phyloP scores from a whole-genome alignment of 2,113 vertebrate genomes.

The Lepisosteus oculatus region DNA sequence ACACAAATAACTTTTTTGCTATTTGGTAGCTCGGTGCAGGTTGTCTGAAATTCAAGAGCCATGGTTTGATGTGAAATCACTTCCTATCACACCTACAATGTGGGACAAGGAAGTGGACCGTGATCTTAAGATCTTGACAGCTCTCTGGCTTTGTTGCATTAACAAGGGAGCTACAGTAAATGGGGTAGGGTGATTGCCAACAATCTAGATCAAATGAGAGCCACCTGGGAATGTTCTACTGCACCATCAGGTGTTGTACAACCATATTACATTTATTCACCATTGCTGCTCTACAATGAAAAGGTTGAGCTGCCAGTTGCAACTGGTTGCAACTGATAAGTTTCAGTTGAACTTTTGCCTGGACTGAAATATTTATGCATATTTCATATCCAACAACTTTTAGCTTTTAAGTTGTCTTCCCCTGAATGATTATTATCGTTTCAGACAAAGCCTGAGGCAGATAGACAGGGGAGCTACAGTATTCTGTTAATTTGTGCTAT shows the following conservation, averaged over 20 bases:
- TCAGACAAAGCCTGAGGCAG: slow-evolving; percentile 14
- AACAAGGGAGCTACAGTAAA: slow-evolving; percentile 23
- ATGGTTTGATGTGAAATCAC: slow-evolving; percentile 24
- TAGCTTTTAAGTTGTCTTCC: slow-evolving; percentile 31
- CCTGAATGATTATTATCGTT: slow-evolving; percentile 16
- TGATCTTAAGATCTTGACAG: slow-evolving; percentile 18
- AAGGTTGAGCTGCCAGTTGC: too few species aligned
- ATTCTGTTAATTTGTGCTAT: background rate
- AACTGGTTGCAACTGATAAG: too few species aligned
- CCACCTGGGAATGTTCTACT: background rate
- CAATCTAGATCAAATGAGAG: background rate
- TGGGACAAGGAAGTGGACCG: slow-evolving; percentile 7
- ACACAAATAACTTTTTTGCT: slow-evolving; percentile 12
- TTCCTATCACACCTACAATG: slow-evolving; percentile 1
- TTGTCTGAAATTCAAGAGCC: slow-evolving; percentile 25
- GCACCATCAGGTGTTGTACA: slow-evolving; percentile 10
- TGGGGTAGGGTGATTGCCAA: slow-evolving; percentile 17
- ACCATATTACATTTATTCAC: background rate
- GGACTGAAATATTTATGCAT: slow-evolving; percentile 29
- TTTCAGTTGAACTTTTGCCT: slow-evolving; percentile 21
- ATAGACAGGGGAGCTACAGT: background rate
- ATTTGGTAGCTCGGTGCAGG: slow-evolving; percentile 23
- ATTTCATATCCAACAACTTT: slow-evolving; percentile 31
- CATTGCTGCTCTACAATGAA: background rate
- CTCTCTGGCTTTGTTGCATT: slow-evolving; percentile 4